A percentile compares a stretch with the other conserved stretches of the same genome.
phyloP scores from a whole-genome alignment of 2,797 vertebrate genomes.

The Gephyroberyx darwinii region DNA sequence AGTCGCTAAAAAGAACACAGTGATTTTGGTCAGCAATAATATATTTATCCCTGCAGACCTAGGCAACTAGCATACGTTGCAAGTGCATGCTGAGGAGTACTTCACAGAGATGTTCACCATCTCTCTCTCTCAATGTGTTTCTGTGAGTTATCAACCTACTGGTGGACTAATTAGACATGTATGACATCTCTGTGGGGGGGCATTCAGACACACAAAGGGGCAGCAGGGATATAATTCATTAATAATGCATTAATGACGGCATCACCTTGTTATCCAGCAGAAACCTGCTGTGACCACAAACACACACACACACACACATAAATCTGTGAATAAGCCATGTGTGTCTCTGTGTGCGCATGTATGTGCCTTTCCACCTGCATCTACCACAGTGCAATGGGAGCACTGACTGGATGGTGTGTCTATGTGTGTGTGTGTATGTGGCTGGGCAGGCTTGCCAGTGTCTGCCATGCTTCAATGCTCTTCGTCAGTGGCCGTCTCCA shows the following conservation, averaged over 20 bases:
- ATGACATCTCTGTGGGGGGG: slow-evolving; percentile 34
- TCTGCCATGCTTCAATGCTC: slow-evolving; percentile 29
- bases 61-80: not conserved
- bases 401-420: too few relatives aligned
- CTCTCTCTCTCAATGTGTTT: slow-evolving; percentile 1
- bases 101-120: not conserved
- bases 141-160: slow-evolving; percentile 14
- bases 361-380: too few relatives aligned
- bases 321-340: not conserved
- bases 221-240: slow-evolving; percentile 37
- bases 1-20: not conserved
- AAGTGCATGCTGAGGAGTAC: not conserved
- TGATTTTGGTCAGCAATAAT: not conserved
- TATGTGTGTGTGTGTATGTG: too few relatives aligned
- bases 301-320: slow-evolving; percentile 5
- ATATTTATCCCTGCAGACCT: not conserved
- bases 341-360: not conserved
- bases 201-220: slow-evolving; percentile 4
- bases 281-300: slow-evolving; percentile 51
- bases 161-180: slow-evolving; percentile 39
- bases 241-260: slow-evolving; percentile 55
- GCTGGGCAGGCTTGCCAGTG: not conserved
- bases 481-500: slow-evolving; percentile 19
- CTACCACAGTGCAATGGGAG: too few relatives aligned
- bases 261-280: slow-evolving; percentile 45